Evolutionary conservation across 2,797 vertebrate genomes (phyloP).

Genomic region (Sebastes matsubarae): DNA sequence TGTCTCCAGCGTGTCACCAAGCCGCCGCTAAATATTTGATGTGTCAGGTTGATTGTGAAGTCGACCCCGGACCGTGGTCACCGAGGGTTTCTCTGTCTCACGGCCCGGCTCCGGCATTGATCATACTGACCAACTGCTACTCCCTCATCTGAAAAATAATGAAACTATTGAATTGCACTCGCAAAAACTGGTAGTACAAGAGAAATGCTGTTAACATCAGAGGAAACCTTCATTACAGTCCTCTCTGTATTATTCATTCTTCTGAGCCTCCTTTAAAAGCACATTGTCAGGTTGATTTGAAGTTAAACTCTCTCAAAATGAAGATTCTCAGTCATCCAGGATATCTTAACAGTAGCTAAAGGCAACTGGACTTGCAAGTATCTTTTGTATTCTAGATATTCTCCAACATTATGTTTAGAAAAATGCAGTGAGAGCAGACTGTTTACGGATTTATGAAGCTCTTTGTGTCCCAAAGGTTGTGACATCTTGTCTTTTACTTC

Average conservation of each 20-base stretch:
- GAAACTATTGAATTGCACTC: slow-evolving; percentile 33
- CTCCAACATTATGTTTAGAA: not conserved
- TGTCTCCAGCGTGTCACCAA: slow-evolving; percentile 11
- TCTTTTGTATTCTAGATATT: not conserved
- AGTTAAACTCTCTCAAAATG: not conserved
- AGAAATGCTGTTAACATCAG: slow-evolving; percentile 13
- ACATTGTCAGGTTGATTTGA: not conserved
- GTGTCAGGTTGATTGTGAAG: slow-evolving; percentile 51
- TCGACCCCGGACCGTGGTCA: slow-evolving; percentile 24
- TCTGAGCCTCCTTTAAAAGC: not conserved
- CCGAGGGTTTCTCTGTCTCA: not conserved
- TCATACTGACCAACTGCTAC: slow-evolving; percentile 34
- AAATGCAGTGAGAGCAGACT: not conserved
- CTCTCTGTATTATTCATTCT: not conserved
- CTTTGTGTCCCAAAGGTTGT: not conserved
- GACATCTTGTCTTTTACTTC: not conserved
- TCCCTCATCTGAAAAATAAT: slow-evolving; percentile 40
- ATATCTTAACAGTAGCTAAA: not conserved
- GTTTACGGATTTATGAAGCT: not conserved
- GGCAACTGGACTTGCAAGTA: not conserved
- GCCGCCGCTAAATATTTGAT: slow-evolving; percentile 62
- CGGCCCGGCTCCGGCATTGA: slow-evolving; percentile 20
- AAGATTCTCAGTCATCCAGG: not conserved
- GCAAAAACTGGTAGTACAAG: slow-evolving; percentile 6
- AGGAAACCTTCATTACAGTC: not conserved